Percentiles rank a stretch among this genome's conserved stretches.
These are phyloP conservation scores for Tamandua tetradactyla DNA, from an alignment of 2,797 vertebrate species.

Conservation along the genomic window DNA sequence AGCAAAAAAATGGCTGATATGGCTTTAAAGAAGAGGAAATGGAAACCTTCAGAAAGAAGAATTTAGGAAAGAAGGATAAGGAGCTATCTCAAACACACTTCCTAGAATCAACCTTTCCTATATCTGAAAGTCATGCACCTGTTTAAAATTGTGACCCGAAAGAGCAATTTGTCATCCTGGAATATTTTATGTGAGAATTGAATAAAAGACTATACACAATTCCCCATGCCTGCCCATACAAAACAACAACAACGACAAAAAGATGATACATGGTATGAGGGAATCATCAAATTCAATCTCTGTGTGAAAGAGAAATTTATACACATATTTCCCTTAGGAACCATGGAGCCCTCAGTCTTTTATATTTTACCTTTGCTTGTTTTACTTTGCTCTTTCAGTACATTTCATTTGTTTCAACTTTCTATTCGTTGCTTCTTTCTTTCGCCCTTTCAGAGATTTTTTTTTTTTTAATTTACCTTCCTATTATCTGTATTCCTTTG, in stretches of 20 bases:
- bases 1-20: not conserved
- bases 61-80: not conserved
- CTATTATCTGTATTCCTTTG: not conserved
- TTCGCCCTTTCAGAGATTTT: not conserved
- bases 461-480: not conserved
- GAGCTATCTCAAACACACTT: not conserved
- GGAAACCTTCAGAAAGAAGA: not conserved
- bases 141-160: conserved; percentile 52
- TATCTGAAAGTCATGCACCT: conserved; percentile 47
- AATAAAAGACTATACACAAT: too few species aligned
- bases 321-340: not conserved
- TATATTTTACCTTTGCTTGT: not conserved
- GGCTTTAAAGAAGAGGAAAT: not conserved
- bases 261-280: conserved; percentile 9
- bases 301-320: not conserved
- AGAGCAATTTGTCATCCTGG: conserved; percentile 46
- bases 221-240: too few species aligned
- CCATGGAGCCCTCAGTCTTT: not conserved
- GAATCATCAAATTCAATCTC: conserved; percentile 38
- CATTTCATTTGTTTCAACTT: not conserved
- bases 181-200: conserved; percentile 55
- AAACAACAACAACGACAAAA: too few species aligned
- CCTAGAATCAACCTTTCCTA: not conserved
- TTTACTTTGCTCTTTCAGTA: not conserved
- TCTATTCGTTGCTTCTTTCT: not conserved